phyloP scores from a whole-genome alignment of 2,888 invertebrate genomes.

The Linnaemya vulpina region DNA sequence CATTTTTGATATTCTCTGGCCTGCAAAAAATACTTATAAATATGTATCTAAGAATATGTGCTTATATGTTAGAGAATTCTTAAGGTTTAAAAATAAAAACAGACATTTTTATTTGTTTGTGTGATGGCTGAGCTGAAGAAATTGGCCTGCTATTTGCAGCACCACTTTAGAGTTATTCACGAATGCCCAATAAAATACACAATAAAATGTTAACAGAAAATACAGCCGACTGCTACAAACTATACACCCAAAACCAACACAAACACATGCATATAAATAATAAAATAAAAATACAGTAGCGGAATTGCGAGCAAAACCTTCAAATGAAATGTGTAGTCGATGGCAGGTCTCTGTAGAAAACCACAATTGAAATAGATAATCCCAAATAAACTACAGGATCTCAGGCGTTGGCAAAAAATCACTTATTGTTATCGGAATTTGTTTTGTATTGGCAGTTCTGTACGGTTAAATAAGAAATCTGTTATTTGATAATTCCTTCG shows the following conservation, averaged over 20 bases:
- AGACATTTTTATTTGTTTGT: not conserved
- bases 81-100: not conserved
- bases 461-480: slow-evolving; percentile 3
- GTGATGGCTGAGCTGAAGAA: not conserved
- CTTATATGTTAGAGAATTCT: not conserved
- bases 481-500: slow-evolving; percentile 29
- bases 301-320: slow-evolving; percentile 5
- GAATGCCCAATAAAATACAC: slow-evolving; percentile 64
- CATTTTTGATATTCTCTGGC: not conserved
- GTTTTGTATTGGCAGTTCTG: not conserved
- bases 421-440: slow-evolving; percentile 43
- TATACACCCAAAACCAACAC: not conserved
- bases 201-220: slow-evolving; percentile 64
- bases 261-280: not conserved
- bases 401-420: not conserved
- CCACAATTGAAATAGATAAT: slow-evolving; percentile 59
- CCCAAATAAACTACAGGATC: slow-evolving; percentile 37
- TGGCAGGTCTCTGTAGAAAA: slow-evolving; percentile 30
- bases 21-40: slow-evolving; percentile 10
- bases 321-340: not conserved
- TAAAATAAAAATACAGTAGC: slow-evolving; percentile 11
- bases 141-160: slow-evolving; percentile 37
- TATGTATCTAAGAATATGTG: slow-evolving; percentile 1
- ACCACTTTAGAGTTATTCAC: slow-evolving; percentile 49
- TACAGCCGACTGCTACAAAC: slow-evolving; percentile 7